Conservation (phyloP, 2,888 invertebrate species). For the Pheosia tremula region DNA sequence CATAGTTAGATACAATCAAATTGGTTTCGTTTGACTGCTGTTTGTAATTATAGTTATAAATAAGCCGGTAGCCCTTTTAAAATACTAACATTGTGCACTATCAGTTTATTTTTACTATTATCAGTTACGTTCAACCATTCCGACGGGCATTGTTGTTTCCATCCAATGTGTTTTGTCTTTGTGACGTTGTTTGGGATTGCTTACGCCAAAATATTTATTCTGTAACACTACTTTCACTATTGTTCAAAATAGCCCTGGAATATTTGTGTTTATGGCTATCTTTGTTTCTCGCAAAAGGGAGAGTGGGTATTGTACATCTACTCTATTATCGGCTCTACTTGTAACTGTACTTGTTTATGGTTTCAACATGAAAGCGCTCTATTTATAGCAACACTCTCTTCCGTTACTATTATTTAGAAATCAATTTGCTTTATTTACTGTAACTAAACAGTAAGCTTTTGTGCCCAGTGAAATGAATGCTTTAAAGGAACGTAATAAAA, state of each 20-base stretch:
- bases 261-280: conserved; percentile 10
- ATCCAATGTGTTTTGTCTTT: background rate
- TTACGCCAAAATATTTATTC: conserved; percentile 19
- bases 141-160: conserved; percentile 2
- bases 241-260: conserved; percentile 19
- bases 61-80: background rate
- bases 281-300: conserved; percentile 24
- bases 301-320: conserved; percentile 15
- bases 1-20: background rate
- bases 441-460: conserved; percentile 1
- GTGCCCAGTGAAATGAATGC: background rate
- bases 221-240: conserved; percentile 28
- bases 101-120: background rate
- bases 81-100: conserved; percentile 1
- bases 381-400: conserved; percentile 20
- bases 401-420: conserved; percentile 4
- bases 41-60: background rate
- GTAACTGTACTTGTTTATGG: conserved; percentile 19
- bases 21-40: background rate
- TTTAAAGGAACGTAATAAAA: background rate
- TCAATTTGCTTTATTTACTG: background rate
- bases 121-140: background rate
- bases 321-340: conserved; percentile 13
- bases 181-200: conserved; percentile 22
- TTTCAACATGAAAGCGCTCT: conserved; percentile 15